phyloP scores from a whole-genome alignment of 2,113 vertebrate genomes.

The Anolis carolinensis region DNA sequence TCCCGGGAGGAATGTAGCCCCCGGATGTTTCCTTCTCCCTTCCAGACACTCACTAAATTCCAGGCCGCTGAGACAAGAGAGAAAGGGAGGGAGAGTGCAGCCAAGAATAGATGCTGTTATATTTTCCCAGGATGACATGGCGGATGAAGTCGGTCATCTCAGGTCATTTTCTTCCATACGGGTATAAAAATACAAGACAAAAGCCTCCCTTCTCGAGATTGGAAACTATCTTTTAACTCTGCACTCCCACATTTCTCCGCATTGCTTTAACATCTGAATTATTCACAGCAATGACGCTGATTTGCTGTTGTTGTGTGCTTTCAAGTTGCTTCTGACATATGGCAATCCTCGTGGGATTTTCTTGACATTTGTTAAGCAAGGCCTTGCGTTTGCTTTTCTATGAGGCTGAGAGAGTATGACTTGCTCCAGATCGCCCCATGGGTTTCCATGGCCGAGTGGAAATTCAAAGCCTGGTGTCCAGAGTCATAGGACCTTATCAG shows the following conservation, averaged over 20 bases:
- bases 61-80: conserved; percentile 75
- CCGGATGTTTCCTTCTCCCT: conserved; percentile 50
- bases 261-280: neutral
- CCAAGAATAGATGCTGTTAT: conserved; percentile 45
- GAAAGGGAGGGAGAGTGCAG: conserved; percentile 62
- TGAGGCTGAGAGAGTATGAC: no score
- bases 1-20: conserved; percentile 56
- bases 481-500: no score
- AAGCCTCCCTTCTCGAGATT: neutral
- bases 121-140: conserved; percentile 47
- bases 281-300: neutral
- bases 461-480: no score
- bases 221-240: neutral
- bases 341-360: no score
- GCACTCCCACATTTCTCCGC: neutral
- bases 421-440: no score
- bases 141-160: conserved; percentile 33
- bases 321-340: no score
- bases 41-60: conserved; percentile 69
- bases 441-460: no score
- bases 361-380: no score
- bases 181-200: neutral
- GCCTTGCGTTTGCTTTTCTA: no score
- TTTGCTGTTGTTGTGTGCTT: no score
- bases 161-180: neutral